Conservation (phyloP, 2,888 invertebrate genomes). For the Metacarcinus magister region DNA sequence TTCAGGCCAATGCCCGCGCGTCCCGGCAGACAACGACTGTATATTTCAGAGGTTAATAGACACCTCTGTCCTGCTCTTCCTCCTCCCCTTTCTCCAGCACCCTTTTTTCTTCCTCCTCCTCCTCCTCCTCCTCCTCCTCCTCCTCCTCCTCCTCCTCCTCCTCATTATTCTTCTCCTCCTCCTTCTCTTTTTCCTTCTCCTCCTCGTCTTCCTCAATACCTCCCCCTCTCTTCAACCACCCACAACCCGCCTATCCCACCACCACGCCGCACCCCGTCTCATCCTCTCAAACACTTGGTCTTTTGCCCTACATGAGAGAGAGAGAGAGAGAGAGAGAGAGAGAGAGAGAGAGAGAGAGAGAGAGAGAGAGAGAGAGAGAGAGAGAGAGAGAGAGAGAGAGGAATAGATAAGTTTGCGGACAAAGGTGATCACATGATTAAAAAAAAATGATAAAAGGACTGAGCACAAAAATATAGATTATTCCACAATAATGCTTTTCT, state of each 20-base stretch:
- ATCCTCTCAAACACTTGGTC: not conserved
- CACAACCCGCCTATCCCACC: not conserved
- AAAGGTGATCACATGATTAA: too few relatives aligned
- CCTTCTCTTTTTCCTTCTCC: not conserved
- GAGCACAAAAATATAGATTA: too few relatives aligned
- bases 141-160: too few relatives aligned
- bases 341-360: constrained; percentile 26
- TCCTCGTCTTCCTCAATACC: not conserved
- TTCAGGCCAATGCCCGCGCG: not conserved
- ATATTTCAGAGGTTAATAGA: constrained; percentile 34
- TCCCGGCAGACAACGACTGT: constrained; percentile 19
- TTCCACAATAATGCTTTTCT: too few relatives aligned
- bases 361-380: constrained; percentile 18
- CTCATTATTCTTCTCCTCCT: not conserved
- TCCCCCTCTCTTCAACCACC: not conserved
- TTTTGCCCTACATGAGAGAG: not conserved
- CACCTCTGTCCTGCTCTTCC: not conserved
- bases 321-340: constrained; percentile 18
- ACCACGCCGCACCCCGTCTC: not conserved
- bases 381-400: not conserved
- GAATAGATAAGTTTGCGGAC: not conserved
- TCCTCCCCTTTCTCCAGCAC: not conserved
- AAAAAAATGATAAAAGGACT: too few relatives aligned
- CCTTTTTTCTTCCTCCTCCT: not conserved
- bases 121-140: not conserved